Conservation (phyloP, 2,797 vertebrate species). For the Tamandua tetradactyla region DNA sequence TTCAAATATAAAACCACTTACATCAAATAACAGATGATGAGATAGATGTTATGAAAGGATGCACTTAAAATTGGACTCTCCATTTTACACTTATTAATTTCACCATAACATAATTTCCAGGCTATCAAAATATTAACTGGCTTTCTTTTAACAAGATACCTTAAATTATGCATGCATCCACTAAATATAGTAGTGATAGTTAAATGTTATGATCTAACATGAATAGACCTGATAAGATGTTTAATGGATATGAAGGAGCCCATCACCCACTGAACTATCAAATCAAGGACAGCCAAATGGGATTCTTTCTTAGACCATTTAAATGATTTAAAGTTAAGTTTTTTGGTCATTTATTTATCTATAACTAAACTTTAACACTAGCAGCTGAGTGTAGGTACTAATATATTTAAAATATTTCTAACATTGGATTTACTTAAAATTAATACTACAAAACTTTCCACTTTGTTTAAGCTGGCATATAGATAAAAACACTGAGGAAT, state of each 20-base stretch:
- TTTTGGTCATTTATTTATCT: neutral
- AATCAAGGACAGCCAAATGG: constrained; percentile 9
- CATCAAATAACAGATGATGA: constrained; percentile 27
- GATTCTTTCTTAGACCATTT: constrained; percentile 9
- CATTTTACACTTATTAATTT: constrained; percentile 60
- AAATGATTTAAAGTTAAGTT: constrained; percentile 35
- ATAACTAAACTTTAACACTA: constrained; percentile 21
- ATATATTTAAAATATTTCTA: constrained; percentile 54
- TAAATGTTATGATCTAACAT: constrained; percentile 51
- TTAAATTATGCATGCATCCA: constrained; percentile 66
- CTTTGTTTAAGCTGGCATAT: constrained; percentile 56
- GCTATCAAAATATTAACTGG: constrained; percentile 63
- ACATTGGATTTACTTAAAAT: constrained; percentile 29
- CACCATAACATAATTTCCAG: constrained; percentile 58
- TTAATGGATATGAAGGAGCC: neutral
- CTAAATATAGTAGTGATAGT: constrained; percentile 59
- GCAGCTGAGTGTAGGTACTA: neutral
- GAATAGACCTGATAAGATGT: constrained; percentile 37
- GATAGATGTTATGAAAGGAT: neutral
- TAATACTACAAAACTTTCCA: constrained; percentile 66
- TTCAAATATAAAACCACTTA: constrained; percentile 45
- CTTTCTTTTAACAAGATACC: constrained; percentile 58
- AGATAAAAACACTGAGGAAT: constrained; percentile 36
- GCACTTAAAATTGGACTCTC: constrained; percentile 59
- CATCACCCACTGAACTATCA: constrained; percentile 41